Base-by-base conservation (phyloP, 30 jellyfish, hydroid and myxozoan genomes). In the Morbakka virulenta region DNA sequence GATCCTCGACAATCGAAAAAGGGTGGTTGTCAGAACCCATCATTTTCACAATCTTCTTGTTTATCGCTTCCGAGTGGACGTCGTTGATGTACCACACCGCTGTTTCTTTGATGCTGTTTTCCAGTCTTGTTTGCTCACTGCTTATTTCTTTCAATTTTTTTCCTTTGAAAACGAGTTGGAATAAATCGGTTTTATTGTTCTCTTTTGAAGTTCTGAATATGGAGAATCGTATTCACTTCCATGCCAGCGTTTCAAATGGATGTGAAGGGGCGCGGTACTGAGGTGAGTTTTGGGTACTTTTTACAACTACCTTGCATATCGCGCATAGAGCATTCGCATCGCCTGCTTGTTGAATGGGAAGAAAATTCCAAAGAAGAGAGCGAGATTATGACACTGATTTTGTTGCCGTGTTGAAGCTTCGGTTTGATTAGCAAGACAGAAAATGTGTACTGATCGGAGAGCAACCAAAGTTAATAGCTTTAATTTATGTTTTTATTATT, bases 21-120 rank as follows among this genome's bases (percentile, higher is more conserved):
- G 95, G 89, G 72, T 84, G 95, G 52, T 84, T 75, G 35, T 84
- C 95, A 33, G 62, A 22, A 23, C 77, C 89, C 77, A 47, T 73
- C 90, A 84, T 84, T 61, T 63, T 81, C 35, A n/a, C n/a, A 67
- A 36, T 84, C 69, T 67, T 32, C 35, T 31, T 65, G 0, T 78
- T 17, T 35, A 81, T 81, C 29, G 73, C 81, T 30, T 2, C 67
- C 21, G 85, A 68, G 63, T 35, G 79, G 35, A 6, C 34, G 35
- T 61, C 79, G 48, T 68, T 68, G 11, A 68, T 81, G 64, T 81
- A 84, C 93, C 72, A 67, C 52, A 69, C 57, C 48, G 52, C 61
- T 65, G 21, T 51, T 34, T 79, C 72, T 0, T 62, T 4, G 24
- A 66, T 47, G 34, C 91, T 0, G 17, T 77, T 77, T 9, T 67